Conservation (phyloP, 2,888 invertebrate genomes). For the Callyntrura sp. region DNA sequence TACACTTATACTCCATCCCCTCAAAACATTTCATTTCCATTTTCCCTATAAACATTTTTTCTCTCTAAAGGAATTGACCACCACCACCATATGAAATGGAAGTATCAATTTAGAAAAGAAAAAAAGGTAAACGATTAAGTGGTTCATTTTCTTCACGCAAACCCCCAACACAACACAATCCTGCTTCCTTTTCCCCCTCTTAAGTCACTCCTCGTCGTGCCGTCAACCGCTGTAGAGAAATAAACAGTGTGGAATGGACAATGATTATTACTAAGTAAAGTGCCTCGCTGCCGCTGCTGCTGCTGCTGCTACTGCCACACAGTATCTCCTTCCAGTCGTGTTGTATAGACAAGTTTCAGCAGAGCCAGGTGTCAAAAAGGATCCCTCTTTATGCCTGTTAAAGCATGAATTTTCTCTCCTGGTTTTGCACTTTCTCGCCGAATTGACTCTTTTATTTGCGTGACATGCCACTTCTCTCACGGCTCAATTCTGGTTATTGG, state of each 20-base stretch:
- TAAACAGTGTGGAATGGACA: constrained; percentile 23
- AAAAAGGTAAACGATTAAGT: constrained; percentile 67
- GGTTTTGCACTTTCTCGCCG: constrained; percentile 82
- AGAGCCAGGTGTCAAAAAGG: constrained; percentile 79
- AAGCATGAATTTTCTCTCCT: constrained; percentile 79
- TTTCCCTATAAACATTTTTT: constrained; percentile 31
- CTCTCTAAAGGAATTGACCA: constrained; percentile 36
- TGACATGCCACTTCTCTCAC: constrained; percentile 73
- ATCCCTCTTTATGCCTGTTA: constrained; percentile 81
- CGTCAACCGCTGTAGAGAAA: not conserved
- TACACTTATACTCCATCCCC: not conserved
- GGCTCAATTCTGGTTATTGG: constrained; percentile 46
- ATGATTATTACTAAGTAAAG: not conserved
- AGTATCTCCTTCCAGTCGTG: too few relatives aligned
- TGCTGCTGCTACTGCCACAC: too few relatives aligned
- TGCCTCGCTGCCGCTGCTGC: constrained; percentile 10
- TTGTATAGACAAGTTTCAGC: constrained; percentile 59
- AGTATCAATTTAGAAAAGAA: constrained; percentile 63
- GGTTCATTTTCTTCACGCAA: constrained; percentile 72
- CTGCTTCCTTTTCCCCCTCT: constrained; percentile 55
- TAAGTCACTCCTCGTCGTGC: constrained; percentile 41
- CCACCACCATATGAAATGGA: constrained; percentile 54
- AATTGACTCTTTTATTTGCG: constrained; percentile 73
- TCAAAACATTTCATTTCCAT: constrained; percentile 18
- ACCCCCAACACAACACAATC: constrained; percentile 50